Evolutionary conservation across 2,888 invertebrate genomes (phyloP).

Genomic region (Hermaeophaga mercurialis): DNA sequence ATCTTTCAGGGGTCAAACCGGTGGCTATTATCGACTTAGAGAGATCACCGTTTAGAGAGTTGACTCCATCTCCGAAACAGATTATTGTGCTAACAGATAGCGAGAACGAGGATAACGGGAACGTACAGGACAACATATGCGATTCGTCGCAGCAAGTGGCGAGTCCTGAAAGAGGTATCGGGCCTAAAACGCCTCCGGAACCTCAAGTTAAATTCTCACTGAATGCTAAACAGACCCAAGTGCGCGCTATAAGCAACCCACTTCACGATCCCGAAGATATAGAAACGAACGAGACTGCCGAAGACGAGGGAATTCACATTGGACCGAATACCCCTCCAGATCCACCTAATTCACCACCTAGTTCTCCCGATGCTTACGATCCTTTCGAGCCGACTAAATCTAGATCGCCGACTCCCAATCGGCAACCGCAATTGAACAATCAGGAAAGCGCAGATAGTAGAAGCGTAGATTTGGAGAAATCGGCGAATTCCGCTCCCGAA

Average conservation of each 20-base stretch:
- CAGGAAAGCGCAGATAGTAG: slow-evolving; percentile 39
- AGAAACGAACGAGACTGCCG: slow-evolving; percentile 46
- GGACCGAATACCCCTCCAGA: slow-evolving; percentile 77
- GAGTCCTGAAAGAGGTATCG: slow-evolving; percentile 54
- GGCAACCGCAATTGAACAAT: slow-evolving; percentile 3
- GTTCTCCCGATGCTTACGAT: slow-evolving; percentile 85
- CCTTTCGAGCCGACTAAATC: slow-evolving; percentile 91
- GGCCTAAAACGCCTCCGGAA: slow-evolving; percentile 78
- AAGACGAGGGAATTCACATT: slow-evolving; percentile 58
- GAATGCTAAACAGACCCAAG: slow-evolving; percentile 60
- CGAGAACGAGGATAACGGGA: slow-evolving; percentile 62
- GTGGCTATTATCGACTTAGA: slow-evolving; percentile 86
- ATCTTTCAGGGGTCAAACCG: slow-evolving; percentile 65
- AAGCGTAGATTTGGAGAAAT: slow-evolving; percentile 45
- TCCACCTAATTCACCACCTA: slow-evolving; percentile 70
- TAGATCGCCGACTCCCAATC: slow-evolving; percentile 66
- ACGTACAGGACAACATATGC: slow-evolving; percentile 41
- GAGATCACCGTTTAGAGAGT: slow-evolving; percentile 82
- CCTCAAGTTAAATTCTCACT: slow-evolving; percentile 71
- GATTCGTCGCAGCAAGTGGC: slow-evolving; percentile 51
- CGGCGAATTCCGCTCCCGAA: slow-evolving; percentile 40
- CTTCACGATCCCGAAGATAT: slow-evolving; percentile 65
- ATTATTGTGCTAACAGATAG: slow-evolving; percentile 85
- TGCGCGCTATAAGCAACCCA: slow-evolving; percentile 65
- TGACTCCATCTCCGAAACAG: slow-evolving; percentile 79